phyloP scores from a whole-genome alignment of 2,888 invertebrate species.

The Hemistola chrysoprasaria region DNA sequence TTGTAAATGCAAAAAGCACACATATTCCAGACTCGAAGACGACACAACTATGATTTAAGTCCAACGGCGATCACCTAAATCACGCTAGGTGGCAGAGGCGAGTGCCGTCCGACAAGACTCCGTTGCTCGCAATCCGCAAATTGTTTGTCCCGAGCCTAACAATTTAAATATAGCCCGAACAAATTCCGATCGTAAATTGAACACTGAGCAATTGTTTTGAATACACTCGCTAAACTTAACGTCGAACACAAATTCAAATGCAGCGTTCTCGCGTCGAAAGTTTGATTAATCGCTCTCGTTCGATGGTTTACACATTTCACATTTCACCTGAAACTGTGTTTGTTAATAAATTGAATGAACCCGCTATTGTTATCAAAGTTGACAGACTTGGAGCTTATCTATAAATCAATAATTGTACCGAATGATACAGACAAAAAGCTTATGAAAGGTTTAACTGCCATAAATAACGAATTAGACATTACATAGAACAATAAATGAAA shows the following conservation, averaged over 20 bases:
- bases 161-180: constrained; percentile 78
- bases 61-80: constrained; percentile 66
- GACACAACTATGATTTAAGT: constrained; percentile 73
- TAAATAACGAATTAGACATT: constrained; percentile 39
- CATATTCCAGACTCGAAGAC: constrained; percentile 57
- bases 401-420: constrained; percentile 19
- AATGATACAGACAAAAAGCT: constrained; percentile 4
- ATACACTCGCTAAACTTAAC: constrained; percentile 66
- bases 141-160: constrained; percentile 77
- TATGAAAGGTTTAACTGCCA: constrained; percentile 23
- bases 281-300: constrained; percentile 59
- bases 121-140: constrained; percentile 74
- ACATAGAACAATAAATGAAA: constrained; percentile 45
- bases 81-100: constrained; percentile 67
- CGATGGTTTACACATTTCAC: constrained; percentile 42
- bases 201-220: constrained; percentile 72
- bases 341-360: constrained; percentile 46
- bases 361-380: constrained; percentile 26
- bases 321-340: constrained; percentile 42
- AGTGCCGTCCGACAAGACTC: constrained; percentile 64
- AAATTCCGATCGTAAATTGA: constrained; percentile 77
- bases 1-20: constrained; percentile 60
- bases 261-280: constrained; percentile 50
- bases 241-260: constrained; percentile 52
- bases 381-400: constrained; percentile 30